Base-by-base conservation (phyloP, 2,888 invertebrate species). In the Asteroscopus sphinx region DNA sequence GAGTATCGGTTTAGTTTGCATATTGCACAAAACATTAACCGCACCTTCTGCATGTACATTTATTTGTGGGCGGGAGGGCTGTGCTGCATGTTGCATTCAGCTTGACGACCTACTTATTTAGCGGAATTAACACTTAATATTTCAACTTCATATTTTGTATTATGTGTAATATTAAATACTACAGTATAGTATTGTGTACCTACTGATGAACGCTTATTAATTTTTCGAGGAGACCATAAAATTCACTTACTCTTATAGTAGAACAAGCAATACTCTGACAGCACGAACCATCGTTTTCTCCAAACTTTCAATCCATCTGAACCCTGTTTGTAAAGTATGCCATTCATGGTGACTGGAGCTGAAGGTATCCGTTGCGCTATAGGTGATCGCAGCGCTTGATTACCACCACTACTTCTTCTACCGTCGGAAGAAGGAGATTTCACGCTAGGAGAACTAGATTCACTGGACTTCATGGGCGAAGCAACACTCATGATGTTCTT, bases 211-310 rank as follows among this genome's bases (percentile, higher is more conserved):
- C n/a, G n/a, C n/a, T n/a, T n/a, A n/a, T n/a, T n/a, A n/a, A n/a
- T n/a, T n/a, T n/a, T n/a, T n/a, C n/a, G n/a, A n/a, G n/a, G n/a
- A n/a, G n/a, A n/a, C n/a, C n/a, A n/a, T n/a, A n/a, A n/a, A n/a
- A n/a, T n/a, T n/a, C n/a, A 49, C 94, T 93, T 87, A 98, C 97
- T 97, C 95, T 99, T 98, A 89, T 99, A 99, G 85, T 98, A 98
- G 92, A 98, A 99, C 63, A 99, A 95, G 84, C 98, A 98, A 89
- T 98, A 98, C 87, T 99, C 98, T 26, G 98, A 97, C 53, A 99
- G 94, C 35, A 99, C 98, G 92, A 98, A 98, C 98, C 98, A 99
- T 60, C 98, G 95, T 85, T 97, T 98, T 85, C 98, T 97, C 98
- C 99, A 99, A 36, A 98, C 96, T 95, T 98, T 98, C 2, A 99